A percentile compares a stretch with the other conserved stretches of the same genome.
phyloP scores from a whole-genome alignment of 2,888 invertebrate species.

The Punctoribates punctum region DNA sequence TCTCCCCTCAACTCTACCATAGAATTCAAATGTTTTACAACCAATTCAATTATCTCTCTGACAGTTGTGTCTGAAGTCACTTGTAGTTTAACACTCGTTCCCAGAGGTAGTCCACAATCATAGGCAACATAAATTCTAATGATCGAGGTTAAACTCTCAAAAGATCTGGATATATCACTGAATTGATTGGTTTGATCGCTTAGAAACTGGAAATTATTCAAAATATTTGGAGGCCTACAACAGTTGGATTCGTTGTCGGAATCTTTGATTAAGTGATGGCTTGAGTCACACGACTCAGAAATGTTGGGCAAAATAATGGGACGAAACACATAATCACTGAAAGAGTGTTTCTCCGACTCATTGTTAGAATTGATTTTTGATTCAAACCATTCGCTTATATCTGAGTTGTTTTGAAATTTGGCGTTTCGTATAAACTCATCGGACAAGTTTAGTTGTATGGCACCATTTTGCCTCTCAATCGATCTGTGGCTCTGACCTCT shows the following conservation, averaged over 20 bases:
- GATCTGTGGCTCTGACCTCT: background rate
- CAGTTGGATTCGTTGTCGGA: background rate
- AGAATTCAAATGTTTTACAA: constrained; percentile 92
- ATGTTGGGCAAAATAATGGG: constrained; percentile 17
- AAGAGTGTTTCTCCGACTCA: background rate
- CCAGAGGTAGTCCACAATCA: constrained; percentile 86
- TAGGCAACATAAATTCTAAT: constrained; percentile 91
- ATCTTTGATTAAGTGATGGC: constrained; percentile 7
- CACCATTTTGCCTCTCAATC: no score
- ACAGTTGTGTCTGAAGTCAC: constrained; percentile 89
- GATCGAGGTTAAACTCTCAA: constrained; percentile 50
- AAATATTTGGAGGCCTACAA: constrained; percentile 5
- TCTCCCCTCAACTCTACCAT: constrained; percentile 77
- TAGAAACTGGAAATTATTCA: background rate
- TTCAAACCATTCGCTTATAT: constrained; percentile 7
- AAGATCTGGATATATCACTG: background rate
- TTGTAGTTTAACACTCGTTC: constrained; percentile 87
- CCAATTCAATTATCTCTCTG: constrained; percentile 88
- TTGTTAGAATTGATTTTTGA: background rate
- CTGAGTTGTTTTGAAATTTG: background rate
- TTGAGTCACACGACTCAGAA: background rate
- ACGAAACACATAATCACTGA: constrained; percentile 2
- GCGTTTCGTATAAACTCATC: background rate
- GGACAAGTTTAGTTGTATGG: background rate
- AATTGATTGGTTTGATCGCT: no score